A percentile compares a stretch with the other conserved stretches of the same genome.
These are phyloP conservation scores for Chouioia cunea DNA, from an alignment of 2,888 invertebrate genomes.

Conservation along the genomic window DNA sequence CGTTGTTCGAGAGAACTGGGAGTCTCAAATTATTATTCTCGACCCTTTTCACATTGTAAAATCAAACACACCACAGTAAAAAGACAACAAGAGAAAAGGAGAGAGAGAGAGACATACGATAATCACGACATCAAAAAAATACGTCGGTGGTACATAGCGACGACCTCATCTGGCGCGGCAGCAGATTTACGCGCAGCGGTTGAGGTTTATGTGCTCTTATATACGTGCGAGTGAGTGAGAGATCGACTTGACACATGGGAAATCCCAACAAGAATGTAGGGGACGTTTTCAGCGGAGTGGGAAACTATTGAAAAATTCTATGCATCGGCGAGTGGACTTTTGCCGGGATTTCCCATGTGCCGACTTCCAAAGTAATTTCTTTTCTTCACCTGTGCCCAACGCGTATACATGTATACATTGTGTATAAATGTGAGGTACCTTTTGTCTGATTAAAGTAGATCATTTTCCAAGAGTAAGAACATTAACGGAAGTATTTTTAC, in stretches of 20 bases:
- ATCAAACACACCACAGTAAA: neutral
- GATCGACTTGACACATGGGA: slow-evolving; percentile 45
- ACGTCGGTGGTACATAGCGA: too few species aligned
- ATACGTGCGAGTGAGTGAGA: slow-evolving; percentile 5
- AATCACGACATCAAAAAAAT: neutral
- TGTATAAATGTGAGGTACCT: neutral
- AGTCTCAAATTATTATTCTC: too few species aligned
- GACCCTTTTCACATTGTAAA: too few species aligned
- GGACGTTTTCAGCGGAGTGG: slow-evolving; percentile 24
- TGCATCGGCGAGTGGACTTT: slow-evolving; percentile 48
- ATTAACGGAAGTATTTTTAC: too few species aligned
- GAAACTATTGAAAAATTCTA: slow-evolving; percentile 50
- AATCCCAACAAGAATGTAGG: slow-evolving; percentile 42
- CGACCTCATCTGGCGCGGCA: too few species aligned
- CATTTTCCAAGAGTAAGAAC: neutral
- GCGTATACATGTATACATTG: neutral
- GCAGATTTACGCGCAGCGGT: too few species aligned
- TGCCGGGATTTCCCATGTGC: slow-evolving; percentile 49
- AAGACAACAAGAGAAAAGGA: neutral
- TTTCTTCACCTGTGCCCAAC: slow-evolving; percentile 14
- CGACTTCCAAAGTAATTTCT: slow-evolving; percentile 31
- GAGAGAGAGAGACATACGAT: neutral
- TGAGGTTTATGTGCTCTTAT: too few species aligned
- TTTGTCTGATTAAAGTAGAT: slow-evolving; percentile 41
- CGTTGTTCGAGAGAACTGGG: too few species aligned